Percentiles rank a stretch among this genome's conserved stretches.
These are phyloP conservation scores for Atopsyche davidsoni DNA, from an alignment of 1,140 invertebrate species.

Conservation along the genomic window DNA sequence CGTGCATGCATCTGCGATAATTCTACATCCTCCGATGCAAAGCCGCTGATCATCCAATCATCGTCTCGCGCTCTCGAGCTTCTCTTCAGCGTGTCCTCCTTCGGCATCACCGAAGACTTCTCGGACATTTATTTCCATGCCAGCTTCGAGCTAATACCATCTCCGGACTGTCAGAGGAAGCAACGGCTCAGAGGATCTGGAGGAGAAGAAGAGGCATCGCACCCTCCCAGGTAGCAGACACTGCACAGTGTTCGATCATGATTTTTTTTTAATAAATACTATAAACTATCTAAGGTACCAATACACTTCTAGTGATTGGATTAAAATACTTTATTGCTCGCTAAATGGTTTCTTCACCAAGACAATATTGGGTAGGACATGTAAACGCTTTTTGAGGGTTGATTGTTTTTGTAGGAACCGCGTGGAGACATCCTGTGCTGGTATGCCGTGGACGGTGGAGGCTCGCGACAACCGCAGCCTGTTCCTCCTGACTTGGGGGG, in stretches of 20 bases:
- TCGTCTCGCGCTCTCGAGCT: conserved; percentile 53
- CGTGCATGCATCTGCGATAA: conserved; percentile 68
- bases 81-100: conserved; percentile 47
- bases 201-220: conserved; percentile 51
- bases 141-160: conserved; percentile 55
- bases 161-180: conserved; percentile 54
- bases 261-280: not conserved
- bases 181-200: conserved; percentile 58
- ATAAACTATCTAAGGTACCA: too few relatives aligned
- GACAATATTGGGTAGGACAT: too few relatives aligned
- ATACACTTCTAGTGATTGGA: too few relatives aligned
- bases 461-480: conserved; percentile 67
- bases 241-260: not conserved
- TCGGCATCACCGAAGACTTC: conserved; percentile 58
- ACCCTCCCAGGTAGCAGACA: conserved; percentile 51
- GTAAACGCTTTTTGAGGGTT: too few relatives aligned
- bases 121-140: conserved; percentile 63
- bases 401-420: conserved; percentile 14
- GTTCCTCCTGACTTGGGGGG: conserved; percentile 69
- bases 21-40: conserved; percentile 40
- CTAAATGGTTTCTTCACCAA: too few relatives aligned
- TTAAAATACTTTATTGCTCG: too few relatives aligned
- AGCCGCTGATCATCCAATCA: conserved; percentile 53
- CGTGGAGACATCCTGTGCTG: conserved; percentile 51
- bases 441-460: conserved; percentile 67